A percentile compares a stretch with the other conserved stretches of the same genome.
phyloP scores from a whole-genome alignment of 2,113 vertebrate species.

The Epinephelus fuscoguttatus region DNA sequence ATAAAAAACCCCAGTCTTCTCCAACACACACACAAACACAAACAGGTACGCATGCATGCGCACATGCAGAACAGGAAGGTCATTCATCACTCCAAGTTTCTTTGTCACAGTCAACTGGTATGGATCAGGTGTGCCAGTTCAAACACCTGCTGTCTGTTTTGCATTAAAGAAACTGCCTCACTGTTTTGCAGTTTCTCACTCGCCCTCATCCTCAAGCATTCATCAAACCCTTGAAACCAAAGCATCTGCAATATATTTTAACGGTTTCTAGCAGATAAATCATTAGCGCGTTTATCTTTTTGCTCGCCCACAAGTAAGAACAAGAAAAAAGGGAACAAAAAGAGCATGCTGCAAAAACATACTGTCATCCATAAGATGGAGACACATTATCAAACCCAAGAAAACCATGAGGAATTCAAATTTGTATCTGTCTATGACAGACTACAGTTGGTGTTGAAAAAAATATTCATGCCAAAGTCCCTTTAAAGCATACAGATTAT shows the following conservation, averaged over 20 bases:
- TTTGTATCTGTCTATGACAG: neutral
- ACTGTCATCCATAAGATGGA: neutral
- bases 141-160: constrained; percentile 30
- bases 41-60: neutral
- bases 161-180: neutral
- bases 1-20: neutral
- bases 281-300: neutral
- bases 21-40: neutral
- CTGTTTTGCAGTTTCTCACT: constrained; percentile 5
- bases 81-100: constrained; percentile 41
- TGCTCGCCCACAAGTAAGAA: neutral
- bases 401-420: neutral
- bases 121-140: constrained; percentile 22
- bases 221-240: neutral
- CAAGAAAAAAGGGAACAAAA: neutral
- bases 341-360: neutral
- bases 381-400: neutral
- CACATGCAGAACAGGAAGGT: constrained; percentile 8
- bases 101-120: constrained; percentile 25
- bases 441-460: neutral
- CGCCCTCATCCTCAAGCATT: neutral
- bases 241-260: neutral
- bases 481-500: neutral
- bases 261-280: neutral
- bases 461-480: neutral